Evolutionary conservation across 1,140 invertebrate genomes (phyloP).

Genomic region (Macrotrachela quadricornifera): DNA sequence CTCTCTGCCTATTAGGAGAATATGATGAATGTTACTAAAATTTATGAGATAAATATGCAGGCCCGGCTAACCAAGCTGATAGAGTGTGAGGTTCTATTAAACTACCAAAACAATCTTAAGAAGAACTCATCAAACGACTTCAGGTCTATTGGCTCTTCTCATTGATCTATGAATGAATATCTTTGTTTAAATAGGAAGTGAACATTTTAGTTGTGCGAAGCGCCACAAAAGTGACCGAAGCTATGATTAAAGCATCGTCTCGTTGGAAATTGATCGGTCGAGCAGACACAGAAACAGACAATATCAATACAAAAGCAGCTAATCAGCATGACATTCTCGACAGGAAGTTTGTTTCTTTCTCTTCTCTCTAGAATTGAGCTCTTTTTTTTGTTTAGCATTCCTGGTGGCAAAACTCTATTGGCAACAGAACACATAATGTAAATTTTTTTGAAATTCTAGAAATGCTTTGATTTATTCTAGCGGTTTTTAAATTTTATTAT

Average conservation of each 20-base stretch:
- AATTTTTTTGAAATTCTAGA: too few relatives aligned
- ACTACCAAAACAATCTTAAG: conserved; percentile 56
- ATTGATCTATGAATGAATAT: neutral
- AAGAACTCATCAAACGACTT: conserved; percentile 39
- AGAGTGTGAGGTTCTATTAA: too few relatives aligned
- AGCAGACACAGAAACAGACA: conserved; percentile 88
- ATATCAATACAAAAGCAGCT: conserved; percentile 71
- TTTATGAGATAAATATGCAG: too few relatives aligned
- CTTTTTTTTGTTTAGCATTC: conserved; percentile 44
- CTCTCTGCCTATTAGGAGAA: too few relatives aligned
- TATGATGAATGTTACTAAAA: too few relatives aligned
- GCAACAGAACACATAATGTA: conserved; percentile 91
- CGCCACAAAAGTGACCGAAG: conserved; percentile 74
- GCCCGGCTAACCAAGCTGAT: too few relatives aligned
- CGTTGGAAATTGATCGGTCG: conserved; percentile 59
- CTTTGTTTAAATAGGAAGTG: neutral
- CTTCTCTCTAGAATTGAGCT: neutral
- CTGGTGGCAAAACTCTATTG: conserved; percentile 80
- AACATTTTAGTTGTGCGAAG: conserved; percentile 80
- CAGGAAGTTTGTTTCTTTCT: conserved; percentile 53
- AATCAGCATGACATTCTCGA: conserved; percentile 64
- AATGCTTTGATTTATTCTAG: conserved; percentile 54
- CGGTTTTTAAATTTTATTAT: too few relatives aligned
- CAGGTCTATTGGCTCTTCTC: conserved; percentile 35
- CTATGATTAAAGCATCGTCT: conserved; percentile 20